Evolutionary conservation across 2,888 invertebrate species (phyloP), one percentile per base, ranked within the genome.

Genomic region (Tanypteryx hageni): DNA sequence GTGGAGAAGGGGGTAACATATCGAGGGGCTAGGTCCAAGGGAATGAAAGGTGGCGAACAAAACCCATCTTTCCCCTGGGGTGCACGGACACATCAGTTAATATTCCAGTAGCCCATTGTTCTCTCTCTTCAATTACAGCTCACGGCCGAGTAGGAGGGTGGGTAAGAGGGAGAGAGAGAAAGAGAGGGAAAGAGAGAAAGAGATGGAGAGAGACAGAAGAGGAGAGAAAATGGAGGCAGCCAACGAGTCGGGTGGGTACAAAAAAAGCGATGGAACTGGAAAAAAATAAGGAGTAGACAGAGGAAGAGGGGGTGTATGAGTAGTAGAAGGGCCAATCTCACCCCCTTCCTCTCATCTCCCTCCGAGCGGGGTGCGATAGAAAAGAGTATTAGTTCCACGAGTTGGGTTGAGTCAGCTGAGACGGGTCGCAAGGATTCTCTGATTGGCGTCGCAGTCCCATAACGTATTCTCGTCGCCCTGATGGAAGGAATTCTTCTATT

Each of bases 21-120:
- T 76, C 27, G 76, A 76, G 76, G 76, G 76, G 22, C 22, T 76
- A 22, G 11, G 22, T 76, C 76, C 76, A 27, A 27, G 22, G 27
- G 76, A 76, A 76, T 76, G 76, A 76, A 76, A 76, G 76, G 76
- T 76, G 76, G 76, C 22, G 76, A 76, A 76, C 76, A 76, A 76
- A 76, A 76, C 76, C 76, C 76, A 76, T 76, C 76, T 76, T 76
- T 76, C 76, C 76, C 76, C 76, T 27, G 76, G 27, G 76, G 76
- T 27, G 10, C 76, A 27, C 76, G 76, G 76, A 76, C 76, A 76
- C 76, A 76, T 76, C 76, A 76, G 76, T 76, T 76, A 76, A 76
- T 76, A 76, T 76, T 76, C 76, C 76, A 76, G 76, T 76, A 76
- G 22, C 27, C 76, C 76, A 76, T 76, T 76, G 76, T 76, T 76